Base-by-base conservation (phyloP, 2,797 vertebrate species). In the Tinamus major region DNA sequence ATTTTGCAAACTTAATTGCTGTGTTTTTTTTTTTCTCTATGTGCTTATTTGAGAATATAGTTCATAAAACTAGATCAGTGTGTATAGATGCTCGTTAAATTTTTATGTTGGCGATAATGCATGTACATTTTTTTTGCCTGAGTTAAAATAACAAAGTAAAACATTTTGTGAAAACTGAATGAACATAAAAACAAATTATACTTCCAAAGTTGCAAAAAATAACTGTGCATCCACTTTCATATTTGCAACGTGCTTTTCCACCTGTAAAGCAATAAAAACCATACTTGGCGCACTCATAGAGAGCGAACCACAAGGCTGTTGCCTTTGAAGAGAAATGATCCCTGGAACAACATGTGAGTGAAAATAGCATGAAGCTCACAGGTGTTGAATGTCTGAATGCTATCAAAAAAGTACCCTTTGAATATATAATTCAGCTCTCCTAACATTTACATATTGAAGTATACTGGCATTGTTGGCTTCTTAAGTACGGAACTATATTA, bases 381-480 rank as follows among this genome's bases (percentile, higher is more conserved):
- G 62, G n/a, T 42, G 41, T 70, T 46, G 76, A 91, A 65, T 41
- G 24, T 1, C 67, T 76, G 70, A 42, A 7, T 51, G 42, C 53
- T 93, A 26, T 76, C 63, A 49, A 91, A 88, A 79, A 79, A 85
- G 51, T 20, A 13, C 2, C 4, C 62, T 78, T 85, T 80, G 79
- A 83, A 79, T 81, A 79, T 84, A 63, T 86, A 58, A 79, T 90
- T 88, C 27, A 68, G 31, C 56, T 84, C 44, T 78, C 70, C 74
- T 84, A 74, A 48, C 51, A 41, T 76, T 84, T 69, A 67, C 71
- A 48, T 91, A 64, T 55, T 63, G 31, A 56, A 79, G 51, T 26
- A 13, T 69, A 33, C 9, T 75, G 63, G 58, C 71, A 48, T 59
- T 86, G 55, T n/a, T 88, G 0, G 0, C 69, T 92, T 87, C 31